Percentiles rank a stretch among this genome's conserved stretches.
Evolutionary conservation across 2,888 invertebrate species (phyloP).

Genomic region (Marronus borbonicus): DNA sequence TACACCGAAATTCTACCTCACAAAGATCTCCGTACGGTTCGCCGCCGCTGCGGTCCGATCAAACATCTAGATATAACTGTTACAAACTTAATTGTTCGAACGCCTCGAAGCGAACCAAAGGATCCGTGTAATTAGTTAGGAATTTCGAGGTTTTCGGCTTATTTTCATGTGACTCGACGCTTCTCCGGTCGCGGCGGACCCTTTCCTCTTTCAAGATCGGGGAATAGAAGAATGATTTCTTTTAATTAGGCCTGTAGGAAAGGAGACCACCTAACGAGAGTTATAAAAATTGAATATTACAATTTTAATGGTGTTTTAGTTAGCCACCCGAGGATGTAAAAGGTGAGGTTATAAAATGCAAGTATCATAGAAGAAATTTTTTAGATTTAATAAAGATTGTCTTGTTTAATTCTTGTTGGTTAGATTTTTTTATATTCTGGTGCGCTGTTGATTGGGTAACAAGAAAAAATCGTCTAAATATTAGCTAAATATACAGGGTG

Average conservation of each 20-base stretch:
- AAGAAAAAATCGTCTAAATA: too few species aligned
- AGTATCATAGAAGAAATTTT: not conserved
- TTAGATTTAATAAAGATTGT: too few species aligned
- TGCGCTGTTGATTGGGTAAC: too few species aligned
- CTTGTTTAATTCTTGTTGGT: too few species aligned
- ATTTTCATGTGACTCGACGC: not conserved
- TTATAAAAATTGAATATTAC: slow-evolving; percentile 5
- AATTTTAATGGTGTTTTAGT: not conserved
- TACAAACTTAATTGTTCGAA: not conserved
- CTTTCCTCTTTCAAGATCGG: not conserved
- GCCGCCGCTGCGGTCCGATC: not conserved
- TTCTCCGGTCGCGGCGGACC: not conserved
- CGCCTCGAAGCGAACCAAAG: not conserved
- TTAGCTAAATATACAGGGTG: too few species aligned
- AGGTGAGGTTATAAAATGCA: not conserved
- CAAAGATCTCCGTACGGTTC: not conserved
- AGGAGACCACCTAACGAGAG: slow-evolving; percentile 24
- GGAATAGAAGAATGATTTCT: not conserved
- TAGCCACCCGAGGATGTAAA: not conserved
- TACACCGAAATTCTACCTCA: too few species aligned
- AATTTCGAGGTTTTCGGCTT: slow-evolving; percentile 16
- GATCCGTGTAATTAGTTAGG: slow-evolving; percentile 27
- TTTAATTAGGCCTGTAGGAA: slow-evolving; percentile 18
- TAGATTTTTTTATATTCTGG: too few species aligned
- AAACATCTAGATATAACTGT: not conserved